Percentiles rank a stretch among this genome's conserved stretches.
These are phyloP conservation scores for Thaumatotibia leucotreta DNA, from an alignment of 1,140 invertebrate species.

Conservation along the genomic window DNA sequence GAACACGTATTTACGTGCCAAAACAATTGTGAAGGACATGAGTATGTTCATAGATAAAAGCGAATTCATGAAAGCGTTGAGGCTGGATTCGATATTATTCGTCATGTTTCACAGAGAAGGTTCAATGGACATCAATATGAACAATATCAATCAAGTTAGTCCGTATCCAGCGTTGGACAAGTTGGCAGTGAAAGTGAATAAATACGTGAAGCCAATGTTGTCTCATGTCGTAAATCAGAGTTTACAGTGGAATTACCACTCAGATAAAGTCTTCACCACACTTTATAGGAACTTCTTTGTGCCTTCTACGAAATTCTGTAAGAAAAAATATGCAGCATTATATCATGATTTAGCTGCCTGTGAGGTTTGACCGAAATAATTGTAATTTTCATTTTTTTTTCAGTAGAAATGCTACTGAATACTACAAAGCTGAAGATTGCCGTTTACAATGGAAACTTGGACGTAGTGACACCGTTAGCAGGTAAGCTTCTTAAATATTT, in stretches of 20 bases:
- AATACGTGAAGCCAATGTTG: slow-evolving; percentile 55
- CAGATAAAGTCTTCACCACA: slow-evolving; percentile 33
- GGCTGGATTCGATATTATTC: slow-evolving; percentile 34
- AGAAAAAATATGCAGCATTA: slow-evolving; percentile 22
- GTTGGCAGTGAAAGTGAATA: slow-evolving; percentile 39
- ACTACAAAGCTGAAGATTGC: slow-evolving; percentile 50
- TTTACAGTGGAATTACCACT: slow-evolving; percentile 44
- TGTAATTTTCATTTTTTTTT: slow-evolving; percentile 30
- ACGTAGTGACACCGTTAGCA: slow-evolving; percentile 52
- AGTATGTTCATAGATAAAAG: slow-evolving; percentile 36
- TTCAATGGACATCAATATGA: slow-evolving; percentile 45
- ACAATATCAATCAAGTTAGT: slow-evolving; percentile 48
- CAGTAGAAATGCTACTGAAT: slow-evolving; percentile 57
- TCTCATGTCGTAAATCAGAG: slow-evolving; percentile 42
- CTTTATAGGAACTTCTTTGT: slow-evolving; percentile 44
- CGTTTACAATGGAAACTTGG: slow-evolving; percentile 64
- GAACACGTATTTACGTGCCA: slow-evolving; percentile 34
- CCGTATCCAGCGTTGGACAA: slow-evolving; percentile 33
- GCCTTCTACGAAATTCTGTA: slow-evolving; percentile 55
- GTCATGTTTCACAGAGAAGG: slow-evolving; percentile 32
- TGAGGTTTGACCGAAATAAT: slow-evolving; percentile 2
- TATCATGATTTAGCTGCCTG: background rate
- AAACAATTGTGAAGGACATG: slow-evolving; percentile 36
- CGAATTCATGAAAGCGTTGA: slow-evolving; percentile 32
- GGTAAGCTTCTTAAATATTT: slow-evolving; percentile 32